These are phyloP conservation scores for Zygothrica quintamaculata DNA, from an alignment of 2,888 invertebrate genomes.

Conservation along the genomic window DNA sequence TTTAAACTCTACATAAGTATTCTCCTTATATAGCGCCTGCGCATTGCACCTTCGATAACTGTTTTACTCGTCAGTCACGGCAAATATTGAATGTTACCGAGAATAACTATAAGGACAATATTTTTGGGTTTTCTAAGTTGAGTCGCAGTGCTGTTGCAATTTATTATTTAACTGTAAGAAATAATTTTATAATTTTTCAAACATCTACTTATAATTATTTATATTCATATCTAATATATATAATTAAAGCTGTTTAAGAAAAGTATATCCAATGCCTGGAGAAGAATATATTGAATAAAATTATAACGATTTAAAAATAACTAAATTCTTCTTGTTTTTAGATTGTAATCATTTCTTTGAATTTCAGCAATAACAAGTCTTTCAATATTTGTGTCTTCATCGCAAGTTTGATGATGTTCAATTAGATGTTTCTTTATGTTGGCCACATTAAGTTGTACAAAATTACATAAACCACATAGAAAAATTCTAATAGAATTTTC, in stretches of 20 bases:
- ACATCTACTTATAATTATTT: no score
- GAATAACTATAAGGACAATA: no score
- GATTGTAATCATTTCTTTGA: neutral
- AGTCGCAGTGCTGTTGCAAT: no score
- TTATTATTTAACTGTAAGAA: no score
- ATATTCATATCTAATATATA: no score
- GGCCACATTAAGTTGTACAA: slow-evolving; percentile 31
- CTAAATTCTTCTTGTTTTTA: slow-evolving; percentile 3
- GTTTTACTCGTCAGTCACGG: neutral
- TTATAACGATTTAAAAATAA: no score
- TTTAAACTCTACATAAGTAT: slow-evolving; percentile 38
- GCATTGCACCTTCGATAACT: slow-evolving; percentile 30
- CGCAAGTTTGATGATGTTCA: slow-evolving; percentile 19
- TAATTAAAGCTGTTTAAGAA: no score
- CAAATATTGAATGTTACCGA: no score
- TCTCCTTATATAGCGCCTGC: slow-evolving; percentile 45
- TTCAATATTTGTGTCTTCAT: slow-evolving; percentile 1
- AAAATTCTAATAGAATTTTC: slow-evolving; percentile 12
- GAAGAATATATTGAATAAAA: no score
- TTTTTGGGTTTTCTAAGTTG: no score
- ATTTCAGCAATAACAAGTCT: slow-evolving; percentile 17
- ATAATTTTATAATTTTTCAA: no score
- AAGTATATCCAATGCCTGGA: no score
- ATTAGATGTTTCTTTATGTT: slow-evolving; percentile 22
- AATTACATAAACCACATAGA: slow-evolving; percentile 29